Base-by-base conservation (phyloP, 1,140 invertebrate species). In the Calephelis virginiensis region DNA sequence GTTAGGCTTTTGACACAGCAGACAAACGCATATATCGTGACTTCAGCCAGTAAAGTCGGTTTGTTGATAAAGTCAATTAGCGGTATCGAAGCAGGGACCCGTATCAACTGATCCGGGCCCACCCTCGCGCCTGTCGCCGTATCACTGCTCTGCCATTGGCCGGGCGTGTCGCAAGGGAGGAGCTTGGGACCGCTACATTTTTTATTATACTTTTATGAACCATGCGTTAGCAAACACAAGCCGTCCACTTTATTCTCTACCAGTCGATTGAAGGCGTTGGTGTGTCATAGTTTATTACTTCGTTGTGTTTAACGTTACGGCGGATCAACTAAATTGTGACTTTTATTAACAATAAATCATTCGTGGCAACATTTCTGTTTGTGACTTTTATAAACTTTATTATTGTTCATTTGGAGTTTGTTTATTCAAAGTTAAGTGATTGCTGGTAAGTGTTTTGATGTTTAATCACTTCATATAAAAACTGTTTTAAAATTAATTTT, bases 41-140 rank as follows among this genome's bases (percentile, higher is more conserved):
- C 83, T 89, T 73, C 73, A 77, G 79, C 86, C 86, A 85, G 86
- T 89, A 86, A 90, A 86, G 82, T 88, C 83, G 77, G 84, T 89
- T 86, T 90, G 88, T 90, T 90, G 88, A 90, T 90, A 90, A 89
- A 89, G 86, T 88, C 88, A 90, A 90, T 90, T 90, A 90, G 85
- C 84, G 76, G 81, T 89, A 89, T 90, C 88, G 86, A 85, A 89
- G 86, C 81, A 82, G 85, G 80, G 83, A 82, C 84, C 83, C 77
- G 83, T 87, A 89, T 89, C 85, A 83, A 82, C 71, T 80, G 81
- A 86, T 81, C 78, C 70, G 72, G 82, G 82, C 86, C 85, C 85
- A 89, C 88, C 83, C 80, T 82, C 83, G 77, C 69, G 74, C 68
- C 78, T 72, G 80, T 76, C 76, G 80, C 67, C 71, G 72, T 77